Evolutionary conservation across 2,113 vertebrate species (phyloP), one percentile per base, ranked within the genome.

Genomic region (Passer domesticus): DNA sequence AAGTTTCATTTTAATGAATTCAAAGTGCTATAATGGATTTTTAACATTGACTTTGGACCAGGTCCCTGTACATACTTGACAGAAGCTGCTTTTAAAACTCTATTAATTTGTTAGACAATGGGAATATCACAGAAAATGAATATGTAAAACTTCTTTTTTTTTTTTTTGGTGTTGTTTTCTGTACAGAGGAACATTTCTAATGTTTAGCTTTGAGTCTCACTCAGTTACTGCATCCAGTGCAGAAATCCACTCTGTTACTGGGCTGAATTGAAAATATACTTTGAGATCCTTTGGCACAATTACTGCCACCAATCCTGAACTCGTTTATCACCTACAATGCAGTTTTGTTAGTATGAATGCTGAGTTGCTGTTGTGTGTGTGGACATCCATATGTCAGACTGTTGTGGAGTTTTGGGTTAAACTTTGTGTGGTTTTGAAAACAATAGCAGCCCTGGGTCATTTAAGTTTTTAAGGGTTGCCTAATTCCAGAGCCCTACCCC

Each of bases 1-100:
- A 69, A 15, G 24, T 84, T 90, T 77, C 50, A 72, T 73, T 95
- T 90, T 84, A 84, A 95, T 83, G 67, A 79, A 70, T 95, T 80
- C 87, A 46, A 66, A 76, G 76, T 79, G 15, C 68, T 24, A 7
- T 72, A 6, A 66, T 4, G 23, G 56, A 80, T 55, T 87, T 87
- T 86, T 41, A 86, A 22, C 76, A 43, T 70, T 83, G 62, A 75
- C 70, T 91, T 92, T 28, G 24, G 67, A 58, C 59, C 30, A 37
- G 24, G 30, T 83, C 59, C 63, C 64, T 69, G 46, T 33, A 77
- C 52, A n/a, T 50, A 21, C 27, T 62, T 68, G 47, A 84, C 41
- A 84, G 64, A 74, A 83, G 22, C n/a, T 58, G 60, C 13, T 87
- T 82, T 84, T 82, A 52, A 56, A 41, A 39, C 62, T 44, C 2